Evolutionary conservation across 2,113 vertebrate species (phyloP).

Genomic region (Callocephalon fimbriatum): DNA sequence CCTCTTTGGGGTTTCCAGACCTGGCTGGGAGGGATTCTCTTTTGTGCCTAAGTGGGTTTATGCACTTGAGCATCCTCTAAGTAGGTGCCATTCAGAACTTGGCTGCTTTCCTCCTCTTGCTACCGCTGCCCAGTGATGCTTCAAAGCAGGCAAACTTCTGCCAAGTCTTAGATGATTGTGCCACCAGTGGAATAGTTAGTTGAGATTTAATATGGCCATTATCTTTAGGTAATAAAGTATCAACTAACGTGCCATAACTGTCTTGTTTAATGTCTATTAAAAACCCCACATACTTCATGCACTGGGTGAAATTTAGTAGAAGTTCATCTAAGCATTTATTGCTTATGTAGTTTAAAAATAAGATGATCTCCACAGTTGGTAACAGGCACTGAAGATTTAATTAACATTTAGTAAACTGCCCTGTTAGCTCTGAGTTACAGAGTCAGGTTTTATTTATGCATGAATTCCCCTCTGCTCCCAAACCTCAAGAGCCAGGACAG

Average conservation of each 20-base stretch:
- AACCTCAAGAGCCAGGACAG: no score
- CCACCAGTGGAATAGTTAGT: conserved; percentile 68
- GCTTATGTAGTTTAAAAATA: conserved; percentile 82
- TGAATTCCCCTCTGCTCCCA: neutral
- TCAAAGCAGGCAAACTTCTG: neutral
- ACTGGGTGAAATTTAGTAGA: conserved; percentile 79
- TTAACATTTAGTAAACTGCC: conserved; percentile 77
- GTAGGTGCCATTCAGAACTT: neutral
- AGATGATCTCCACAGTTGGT: conserved; percentile 78
- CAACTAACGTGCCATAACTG: conserved; percentile 74
- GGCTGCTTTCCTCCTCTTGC: neutral
- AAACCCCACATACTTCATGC: conserved; percentile 71
- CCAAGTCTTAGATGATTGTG: conserved; percentile 5
- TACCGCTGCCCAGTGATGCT: neutral
- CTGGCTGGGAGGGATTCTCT: neutral
- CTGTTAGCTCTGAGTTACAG: conserved; percentile 70
- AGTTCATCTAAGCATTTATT: conserved; percentile 79
- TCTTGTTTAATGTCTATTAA: conserved; percentile 77
- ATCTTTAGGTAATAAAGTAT: conserved; percentile 76
- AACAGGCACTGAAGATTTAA: conserved; percentile 79
- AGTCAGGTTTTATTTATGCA: conserved; percentile 64
- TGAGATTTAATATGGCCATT: conserved; percentile 76
- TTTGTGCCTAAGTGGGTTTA: neutral
- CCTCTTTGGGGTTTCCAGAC: neutral
- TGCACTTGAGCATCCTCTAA: neutral